Evolutionary conservation across 2,113 vertebrate species (phyloP).

Genomic region (Bagarius yarrelli): DNA sequence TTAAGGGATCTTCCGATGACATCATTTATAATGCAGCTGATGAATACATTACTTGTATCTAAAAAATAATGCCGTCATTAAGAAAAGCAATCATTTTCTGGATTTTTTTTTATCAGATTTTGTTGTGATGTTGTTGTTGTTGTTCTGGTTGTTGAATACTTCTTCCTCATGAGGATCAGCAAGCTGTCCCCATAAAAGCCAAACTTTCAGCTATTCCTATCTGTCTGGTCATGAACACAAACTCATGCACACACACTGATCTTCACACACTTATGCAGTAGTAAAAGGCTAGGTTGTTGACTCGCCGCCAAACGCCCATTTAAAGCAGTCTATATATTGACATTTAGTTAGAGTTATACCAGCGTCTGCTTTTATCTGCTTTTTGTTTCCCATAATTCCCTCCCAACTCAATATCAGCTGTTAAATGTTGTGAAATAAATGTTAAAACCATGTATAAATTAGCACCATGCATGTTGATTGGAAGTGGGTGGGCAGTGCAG

Average conservation of each 20-base stretch:
- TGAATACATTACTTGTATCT: neutral
- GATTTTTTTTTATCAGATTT: too few species aligned
- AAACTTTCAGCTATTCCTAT: constrained; percentile 3
- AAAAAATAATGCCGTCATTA: neutral
- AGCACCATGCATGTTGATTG: neutral
- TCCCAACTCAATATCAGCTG: neutral
- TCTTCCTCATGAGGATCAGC: too few species aligned
- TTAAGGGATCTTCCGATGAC: neutral
- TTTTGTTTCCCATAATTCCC: neutral
- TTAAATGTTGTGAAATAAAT: neutral
- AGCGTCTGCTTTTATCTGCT: constrained; percentile 4
- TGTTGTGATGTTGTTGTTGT: too few species aligned
- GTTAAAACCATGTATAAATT: neutral
- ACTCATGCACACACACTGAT: constrained; percentile 3
- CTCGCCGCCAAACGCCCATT: neutral
- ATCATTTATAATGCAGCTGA: neutral
- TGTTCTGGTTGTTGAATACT: too few species aligned
- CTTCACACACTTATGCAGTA: neutral
- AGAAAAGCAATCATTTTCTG: too few species aligned
- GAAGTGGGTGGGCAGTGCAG: neutral
- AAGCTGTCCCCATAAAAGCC: neutral
- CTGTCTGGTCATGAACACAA: neutral
- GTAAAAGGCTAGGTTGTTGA: constrained; percentile 6
- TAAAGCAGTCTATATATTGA: neutral
- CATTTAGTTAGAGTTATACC: neutral